Conservation (phyloP, 2,113 vertebrate species). For the Sprattus sprattus region DNA sequence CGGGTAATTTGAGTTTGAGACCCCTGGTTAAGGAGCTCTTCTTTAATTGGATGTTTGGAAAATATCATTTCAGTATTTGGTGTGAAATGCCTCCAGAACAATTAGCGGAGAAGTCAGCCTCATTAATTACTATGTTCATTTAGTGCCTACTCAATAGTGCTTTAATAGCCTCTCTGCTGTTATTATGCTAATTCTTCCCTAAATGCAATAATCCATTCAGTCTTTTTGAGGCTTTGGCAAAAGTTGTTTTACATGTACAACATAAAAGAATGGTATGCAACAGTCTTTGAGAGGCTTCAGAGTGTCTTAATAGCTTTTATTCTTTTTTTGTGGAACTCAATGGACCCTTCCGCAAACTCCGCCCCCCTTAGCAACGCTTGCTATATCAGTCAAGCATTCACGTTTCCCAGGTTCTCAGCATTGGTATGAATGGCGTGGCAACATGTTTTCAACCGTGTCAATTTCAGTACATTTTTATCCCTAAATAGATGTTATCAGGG, state of each 20-base stretch:
- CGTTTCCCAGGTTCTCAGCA: too few species aligned
- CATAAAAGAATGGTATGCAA: not conserved
- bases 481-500: not conserved
- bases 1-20: too few species aligned
- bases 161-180: constrained; percentile 31
- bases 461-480: too few species aligned
- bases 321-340: not conserved
- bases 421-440: too few species aligned
- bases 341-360: too few species aligned
- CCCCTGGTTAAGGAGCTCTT: not conserved
- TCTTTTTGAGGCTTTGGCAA: not conserved
- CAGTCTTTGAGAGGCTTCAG: not conserved
- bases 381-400: too few species aligned
- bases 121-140: constrained; percentile 35
- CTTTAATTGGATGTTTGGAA: not conserved
- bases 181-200: constrained; percentile 25
- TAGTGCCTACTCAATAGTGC: not conserved
- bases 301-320: not conserved
- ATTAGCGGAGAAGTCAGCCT: constrained; percentile 29
- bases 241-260: not conserved
- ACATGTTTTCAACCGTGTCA: too few species aligned
- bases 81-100: constrained; percentile 25
- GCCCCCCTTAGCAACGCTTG: not conserved
- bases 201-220: not conserved
- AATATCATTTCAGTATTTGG: not conserved